A percentile compares a stretch with the other conserved stretches of the same genome.
Evolutionary conservation across 2,888 invertebrate species (phyloP).

Genomic region (Heliconius sara): DNA sequence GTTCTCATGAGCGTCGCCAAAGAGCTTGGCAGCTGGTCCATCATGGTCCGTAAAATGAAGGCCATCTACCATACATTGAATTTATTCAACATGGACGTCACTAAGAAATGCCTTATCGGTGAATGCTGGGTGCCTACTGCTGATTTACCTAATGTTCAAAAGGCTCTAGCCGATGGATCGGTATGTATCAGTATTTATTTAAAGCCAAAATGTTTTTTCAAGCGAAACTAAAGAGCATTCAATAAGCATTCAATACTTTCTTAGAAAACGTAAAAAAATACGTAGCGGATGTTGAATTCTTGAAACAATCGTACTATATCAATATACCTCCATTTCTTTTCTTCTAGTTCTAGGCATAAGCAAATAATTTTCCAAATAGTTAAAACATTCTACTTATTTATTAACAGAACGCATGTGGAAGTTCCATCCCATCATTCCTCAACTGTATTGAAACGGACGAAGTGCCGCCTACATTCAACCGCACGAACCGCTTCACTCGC

Average conservation of each 20-base stretch:
- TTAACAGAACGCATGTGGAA: slow-evolving; percentile 88
- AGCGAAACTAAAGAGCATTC: no score
- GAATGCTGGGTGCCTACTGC: slow-evolving; percentile 92
- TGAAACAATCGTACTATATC: no score
- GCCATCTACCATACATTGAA: slow-evolving; percentile 96
- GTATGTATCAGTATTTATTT: slow-evolving; percentile 78
- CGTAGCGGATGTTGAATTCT: no score
- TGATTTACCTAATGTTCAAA: slow-evolving; percentile 89
- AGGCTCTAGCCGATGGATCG: slow-evolving; percentile 91
- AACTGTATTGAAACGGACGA: slow-evolving; percentile 93
- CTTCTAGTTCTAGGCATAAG: no score
- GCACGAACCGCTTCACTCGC: slow-evolving; percentile 95
- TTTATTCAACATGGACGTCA: slow-evolving; percentile 93
- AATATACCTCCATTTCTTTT: no score
- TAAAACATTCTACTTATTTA: not conserved
- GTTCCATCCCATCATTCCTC: slow-evolving; percentile 95
- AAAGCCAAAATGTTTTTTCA: no score
- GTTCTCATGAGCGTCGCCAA: slow-evolving; percentile 94
- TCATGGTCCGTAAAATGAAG: slow-evolving; percentile 96
- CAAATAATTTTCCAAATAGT: not conserved
- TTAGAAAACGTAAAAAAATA: no score
- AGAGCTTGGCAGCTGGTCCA: slow-evolving; percentile 93
- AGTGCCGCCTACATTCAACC: slow-evolving; percentile 95
- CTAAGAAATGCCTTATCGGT: slow-evolving; percentile 93
- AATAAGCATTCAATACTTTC: no score